Evolutionary conservation across 2,888 invertebrate species (phyloP).

Genomic region (Nomada fucata): DNA sequence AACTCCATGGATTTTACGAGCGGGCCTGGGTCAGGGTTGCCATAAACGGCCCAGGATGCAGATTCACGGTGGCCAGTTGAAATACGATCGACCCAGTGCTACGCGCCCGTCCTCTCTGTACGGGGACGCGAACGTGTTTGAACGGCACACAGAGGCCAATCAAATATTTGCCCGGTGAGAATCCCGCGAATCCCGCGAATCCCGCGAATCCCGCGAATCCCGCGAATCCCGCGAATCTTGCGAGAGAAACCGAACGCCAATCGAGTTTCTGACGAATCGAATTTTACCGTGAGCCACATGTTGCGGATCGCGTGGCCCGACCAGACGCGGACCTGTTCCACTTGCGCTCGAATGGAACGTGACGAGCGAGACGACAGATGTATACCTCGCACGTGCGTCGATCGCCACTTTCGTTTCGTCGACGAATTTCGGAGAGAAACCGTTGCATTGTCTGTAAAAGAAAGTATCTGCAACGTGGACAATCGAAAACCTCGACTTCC

Average conservation of each 20-base stretch:
- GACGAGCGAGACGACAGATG: too few species aligned
- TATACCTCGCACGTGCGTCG: background rate
- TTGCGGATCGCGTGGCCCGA: constrained; percentile 20
- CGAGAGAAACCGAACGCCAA: background rate
- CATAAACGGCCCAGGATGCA: constrained; percentile 29
- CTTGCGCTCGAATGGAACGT: background rate
- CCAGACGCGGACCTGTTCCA: constrained; percentile 4
- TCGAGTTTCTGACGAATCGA: constrained; percentile 18
- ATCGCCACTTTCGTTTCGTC: too few species aligned
- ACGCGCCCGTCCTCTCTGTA: constrained; percentile 15
- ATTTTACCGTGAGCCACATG: constrained; percentile 18
- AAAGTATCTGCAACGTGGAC: too few species aligned
- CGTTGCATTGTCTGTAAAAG: too few species aligned
- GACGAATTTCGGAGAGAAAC: too few species aligned
- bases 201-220: too few species aligned
- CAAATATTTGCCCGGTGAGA: constrained; percentile 40
- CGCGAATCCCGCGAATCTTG: constrained; percentile 6
- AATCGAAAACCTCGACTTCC: too few species aligned
- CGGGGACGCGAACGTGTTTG: background rate
- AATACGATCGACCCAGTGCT: constrained; percentile 42
- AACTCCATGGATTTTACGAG: constrained; percentile 25
- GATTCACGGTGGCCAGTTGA: constrained; percentile 10
- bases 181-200: constrained; percentile 3
- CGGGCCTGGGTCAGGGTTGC: background rate
- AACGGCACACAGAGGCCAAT: constrained; percentile 19